A percentile compares a stretch with the other conserved stretches of the same genome.
Evolutionary conservation across 2,797 vertebrate genomes (phyloP).

Genomic region (Sebastes miniatus): DNA sequence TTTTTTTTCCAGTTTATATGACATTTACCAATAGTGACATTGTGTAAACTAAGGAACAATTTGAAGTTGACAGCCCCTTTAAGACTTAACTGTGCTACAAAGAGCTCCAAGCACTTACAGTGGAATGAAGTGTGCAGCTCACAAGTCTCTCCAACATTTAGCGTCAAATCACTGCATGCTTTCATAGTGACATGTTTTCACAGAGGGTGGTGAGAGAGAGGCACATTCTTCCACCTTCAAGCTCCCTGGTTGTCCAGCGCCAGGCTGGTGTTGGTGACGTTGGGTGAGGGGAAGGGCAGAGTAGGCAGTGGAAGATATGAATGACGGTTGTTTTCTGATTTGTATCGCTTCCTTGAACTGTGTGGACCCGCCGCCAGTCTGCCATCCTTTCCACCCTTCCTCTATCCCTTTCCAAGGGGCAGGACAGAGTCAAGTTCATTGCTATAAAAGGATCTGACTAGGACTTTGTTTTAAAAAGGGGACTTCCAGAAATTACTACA

Average conservation of each 20-base stretch:
- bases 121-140: slow-evolving; percentile 14
- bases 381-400: slow-evolving; percentile 32
- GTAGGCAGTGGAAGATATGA: slow-evolving; percentile 33
- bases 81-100: background rate
- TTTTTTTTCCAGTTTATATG: no score
- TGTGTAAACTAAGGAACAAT: background rate
- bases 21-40: background rate
- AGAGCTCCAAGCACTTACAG: background rate
- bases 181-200: slow-evolving; percentile 65
- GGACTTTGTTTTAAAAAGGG: slow-evolving; percentile 7
- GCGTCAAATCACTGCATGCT: slow-evolving; percentile 59
- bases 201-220: slow-evolving; percentile 40
- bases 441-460: slow-evolving; percentile 42
- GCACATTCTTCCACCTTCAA: slow-evolving; percentile 51
- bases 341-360: slow-evolving; percentile 36
- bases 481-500: slow-evolving; percentile 1
- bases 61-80: background rate
- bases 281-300: slow-evolving; percentile 4
- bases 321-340: slow-evolving; percentile 35
- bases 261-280: background rate
- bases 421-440: slow-evolving; percentile 15
- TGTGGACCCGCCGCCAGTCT: background rate
- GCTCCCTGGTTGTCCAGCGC: slow-evolving; percentile 10
- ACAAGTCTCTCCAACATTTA: slow-evolving; percentile 46
- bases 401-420: slow-evolving; percentile 26